These are phyloP conservation scores for Nannoperca obscura DNA, from an alignment of 2,797 vertebrate genomes.

Conservation along the genomic window DNA sequence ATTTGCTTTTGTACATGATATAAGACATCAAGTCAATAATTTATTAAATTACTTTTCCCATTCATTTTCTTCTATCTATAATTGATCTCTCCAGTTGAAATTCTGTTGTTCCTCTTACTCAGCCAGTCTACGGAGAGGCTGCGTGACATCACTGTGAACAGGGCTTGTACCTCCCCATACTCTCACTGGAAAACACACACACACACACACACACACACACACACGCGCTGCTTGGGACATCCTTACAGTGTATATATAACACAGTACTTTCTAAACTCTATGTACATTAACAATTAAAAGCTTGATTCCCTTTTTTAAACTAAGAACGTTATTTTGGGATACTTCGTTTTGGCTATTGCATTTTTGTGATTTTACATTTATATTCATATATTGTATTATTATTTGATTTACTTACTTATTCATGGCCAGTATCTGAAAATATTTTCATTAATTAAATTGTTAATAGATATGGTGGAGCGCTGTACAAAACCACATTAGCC, in stretches of 20 bases:
- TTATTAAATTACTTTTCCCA: conserved; percentile 90
- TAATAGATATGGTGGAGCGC: background rate
- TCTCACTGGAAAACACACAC: conserved; percentile 51
- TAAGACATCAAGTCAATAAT: conserved; percentile 91
- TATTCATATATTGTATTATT: background rate
- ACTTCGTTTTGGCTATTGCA: background rate
- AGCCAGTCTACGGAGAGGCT: conserved; percentile 82
- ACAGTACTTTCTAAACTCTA: conserved; percentile 1
- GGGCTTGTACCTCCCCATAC: conserved; percentile 56
- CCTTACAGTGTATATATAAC: conserved; percentile 18
- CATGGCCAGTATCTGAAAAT: background rate
- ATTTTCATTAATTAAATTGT: background rate
- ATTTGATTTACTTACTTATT: conserved; percentile 7
- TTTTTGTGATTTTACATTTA: background rate
- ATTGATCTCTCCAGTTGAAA: conserved; percentile 91
- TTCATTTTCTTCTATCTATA: conserved; percentile 92
- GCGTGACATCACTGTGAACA: conserved; percentile 85
- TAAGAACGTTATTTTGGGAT: conserved; percentile 6
- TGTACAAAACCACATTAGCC: background rate
- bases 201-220: background rate
- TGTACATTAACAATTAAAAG: conserved; percentile 16
- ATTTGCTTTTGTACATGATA: conserved; percentile 89
- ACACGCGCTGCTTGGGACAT: conserved; percentile 3
- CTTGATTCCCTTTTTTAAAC: background rate
- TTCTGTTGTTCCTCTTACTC: conserved; percentile 90